A percentile compares a stretch with the other conserved stretches of the same genome.
Evolutionary conservation across 2,797 vertebrate genomes (phyloP).

Genomic region (Falco novaeseelandiae): DNA sequence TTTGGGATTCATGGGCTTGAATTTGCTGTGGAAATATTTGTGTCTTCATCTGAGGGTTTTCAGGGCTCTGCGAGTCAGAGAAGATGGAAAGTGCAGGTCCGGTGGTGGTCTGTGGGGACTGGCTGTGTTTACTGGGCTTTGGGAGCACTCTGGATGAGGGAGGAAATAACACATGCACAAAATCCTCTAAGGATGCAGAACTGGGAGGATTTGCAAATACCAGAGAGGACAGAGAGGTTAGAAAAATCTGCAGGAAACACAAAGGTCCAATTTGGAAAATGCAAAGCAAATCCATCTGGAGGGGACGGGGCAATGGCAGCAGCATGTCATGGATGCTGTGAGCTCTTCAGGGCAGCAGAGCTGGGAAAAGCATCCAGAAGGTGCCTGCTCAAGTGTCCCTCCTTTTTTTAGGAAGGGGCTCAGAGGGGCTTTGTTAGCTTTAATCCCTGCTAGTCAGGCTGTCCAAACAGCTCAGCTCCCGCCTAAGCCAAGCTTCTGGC

Average conservation of each 20-base stretch:
- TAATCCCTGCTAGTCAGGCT: background rate
- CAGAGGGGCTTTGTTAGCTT: background rate
- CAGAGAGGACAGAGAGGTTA: slow-evolving; percentile 61
- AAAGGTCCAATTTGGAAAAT: background rate
- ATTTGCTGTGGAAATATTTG: background rate
- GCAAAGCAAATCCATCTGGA: slow-evolving; percentile 36
- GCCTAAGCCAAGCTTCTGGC: background rate
- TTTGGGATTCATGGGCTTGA: rapidly evolving
- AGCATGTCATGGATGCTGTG: rapidly evolving
- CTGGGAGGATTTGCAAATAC: slow-evolving; percentile 55
- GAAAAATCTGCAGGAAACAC: slow-evolving; percentile 17
- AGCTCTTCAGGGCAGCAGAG: background rate
- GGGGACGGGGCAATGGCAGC: background rate
- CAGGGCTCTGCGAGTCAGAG: background rate
- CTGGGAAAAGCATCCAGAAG: background rate
- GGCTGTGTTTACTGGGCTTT: background rate
- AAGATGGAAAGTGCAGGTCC: background rate
- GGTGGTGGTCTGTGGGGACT: background rate
- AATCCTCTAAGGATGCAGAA: slow-evolving; percentile 23
- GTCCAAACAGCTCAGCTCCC: background rate
- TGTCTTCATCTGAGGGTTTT: background rate
- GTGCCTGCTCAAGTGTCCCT: background rate
- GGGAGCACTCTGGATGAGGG: background rate
- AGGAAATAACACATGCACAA: slow-evolving; percentile 44
- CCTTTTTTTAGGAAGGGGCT: background rate